Evolutionary conservation across 2,797 vertebrate genomes (phyloP), one percentile per base, ranked within the genome.

Genomic region (Mus caroli): DNA sequence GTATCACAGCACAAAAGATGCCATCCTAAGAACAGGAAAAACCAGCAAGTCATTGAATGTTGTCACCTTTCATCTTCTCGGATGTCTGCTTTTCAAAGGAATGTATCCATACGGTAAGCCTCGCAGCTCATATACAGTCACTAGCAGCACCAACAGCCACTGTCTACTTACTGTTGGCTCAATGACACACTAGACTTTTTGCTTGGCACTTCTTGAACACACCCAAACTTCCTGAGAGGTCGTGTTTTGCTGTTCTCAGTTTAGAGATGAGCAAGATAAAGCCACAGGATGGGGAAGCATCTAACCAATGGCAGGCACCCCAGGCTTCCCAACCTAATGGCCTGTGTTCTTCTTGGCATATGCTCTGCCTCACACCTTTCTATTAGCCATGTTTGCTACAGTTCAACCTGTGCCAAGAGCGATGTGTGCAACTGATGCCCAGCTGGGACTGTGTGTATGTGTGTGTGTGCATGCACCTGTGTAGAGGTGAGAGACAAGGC

Each of bases 341-440:
- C n/a, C 76, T n/a, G 6, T 1, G 50, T 24, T 52, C 71, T 58
- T 75, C 26, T 46, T 20, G 31, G 10, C n/a, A 28, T 19, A 17
- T 26, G 67, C 12, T 79, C 58, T 50, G 46, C 58, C 26, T 40
- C 1, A 1, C 1, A 0, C 0, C 4, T 52, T 11, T 3, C 43
- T 11, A 0, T 0, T 5, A 46, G 86, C 22, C 52, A 43, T 52
- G 20, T 1, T 19, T 0, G 7, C 9, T 37, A 37, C 31, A 43
- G 50, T 22, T 64, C 26, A 24, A 24, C 31, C 26, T 17, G 6
- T 43, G 1, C 87, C 87, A 40, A 40, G 62, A 62, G 26, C 2
- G 67, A 71, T n/a, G 5, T 15, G 9, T 40, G 15, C 28, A 40
- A 54, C 69, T 78, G 31, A 37, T 1, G 9, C 19, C 2, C 20